phyloP scores from a whole-genome alignment of 1,140 invertebrate species.

The Mylabris phalerata region DNA sequence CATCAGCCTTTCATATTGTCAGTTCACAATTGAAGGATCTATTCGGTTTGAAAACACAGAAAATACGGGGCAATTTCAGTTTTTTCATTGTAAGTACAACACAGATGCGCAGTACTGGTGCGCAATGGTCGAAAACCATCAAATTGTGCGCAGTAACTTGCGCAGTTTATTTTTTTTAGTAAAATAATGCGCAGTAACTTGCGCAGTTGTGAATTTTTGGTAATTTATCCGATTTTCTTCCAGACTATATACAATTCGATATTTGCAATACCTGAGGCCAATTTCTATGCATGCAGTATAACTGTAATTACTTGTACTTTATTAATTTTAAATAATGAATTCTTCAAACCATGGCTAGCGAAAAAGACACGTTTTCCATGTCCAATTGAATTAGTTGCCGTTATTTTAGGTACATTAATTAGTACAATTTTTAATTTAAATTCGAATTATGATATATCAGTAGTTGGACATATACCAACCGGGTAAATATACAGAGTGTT shows the following conservation, averaged over 20 bases:
- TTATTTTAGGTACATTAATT: slow-evolving; percentile 66
- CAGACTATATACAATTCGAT: slow-evolving; percentile 66
- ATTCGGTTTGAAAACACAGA: slow-evolving; percentile 61
- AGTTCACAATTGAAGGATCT: slow-evolving; percentile 84
- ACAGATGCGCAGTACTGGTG: no score
- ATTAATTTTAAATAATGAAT: slow-evolving; percentile 70
- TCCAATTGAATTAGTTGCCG: slow-evolving; percentile 79
- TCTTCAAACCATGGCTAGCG: slow-evolving; percentile 67
- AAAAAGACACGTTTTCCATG: slow-evolving; percentile 68
- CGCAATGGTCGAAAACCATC: neutral
- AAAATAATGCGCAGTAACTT: no score
- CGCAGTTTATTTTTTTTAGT: no score
- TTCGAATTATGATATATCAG: slow-evolving; percentile 52
- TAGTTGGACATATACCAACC: slow-evolving; percentile 70
- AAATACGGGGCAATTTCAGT: slow-evolving; percentile 65
- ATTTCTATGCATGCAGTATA: slow-evolving; percentile 59
- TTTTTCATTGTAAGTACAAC: slow-evolving; percentile 52
- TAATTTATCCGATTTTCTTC: slow-evolving; percentile 34
- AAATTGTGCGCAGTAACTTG: neutral
- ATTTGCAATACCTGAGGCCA: slow-evolving; percentile 53
- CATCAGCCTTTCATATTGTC: slow-evolving; percentile 81
- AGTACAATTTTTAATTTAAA: slow-evolving; percentile 55
- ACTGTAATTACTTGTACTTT: slow-evolving; percentile 62
- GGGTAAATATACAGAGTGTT: slow-evolving; percentile 52
- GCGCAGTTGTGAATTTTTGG: neutral